Percentiles rank a stretch among this genome's conserved stretches.
Evolutionary conservation across 1,140 invertebrate genomes (phyloP).

Genomic region (Papilio aristodemus): DNA sequence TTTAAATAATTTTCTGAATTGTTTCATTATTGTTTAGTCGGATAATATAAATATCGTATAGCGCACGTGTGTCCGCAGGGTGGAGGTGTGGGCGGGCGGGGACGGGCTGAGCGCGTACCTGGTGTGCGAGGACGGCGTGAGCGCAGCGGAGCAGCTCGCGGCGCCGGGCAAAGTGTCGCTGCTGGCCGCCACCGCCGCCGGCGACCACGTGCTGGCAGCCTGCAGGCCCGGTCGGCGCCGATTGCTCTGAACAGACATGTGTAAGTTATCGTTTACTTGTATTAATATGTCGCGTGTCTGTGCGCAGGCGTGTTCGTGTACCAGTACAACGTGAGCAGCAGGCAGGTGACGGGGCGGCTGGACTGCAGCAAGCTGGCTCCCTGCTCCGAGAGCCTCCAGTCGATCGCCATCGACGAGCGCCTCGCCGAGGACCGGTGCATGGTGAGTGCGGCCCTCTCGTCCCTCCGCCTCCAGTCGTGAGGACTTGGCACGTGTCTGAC

Average conservation of each 20-base stretch:
- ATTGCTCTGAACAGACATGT: background rate
- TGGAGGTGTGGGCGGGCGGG: conserved; percentile 73
- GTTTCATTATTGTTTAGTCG: too few relatives aligned
- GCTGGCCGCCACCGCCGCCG: conserved; percentile 36
- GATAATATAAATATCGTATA: background rate
- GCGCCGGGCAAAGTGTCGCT: conserved; percentile 51
- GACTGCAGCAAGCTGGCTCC: conserved; percentile 96
- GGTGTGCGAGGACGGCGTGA: conserved; percentile 57
- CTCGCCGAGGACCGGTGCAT: conserved; percentile 89
- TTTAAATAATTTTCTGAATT: too few relatives aligned
- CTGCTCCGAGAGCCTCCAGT: conserved; percentile 94
- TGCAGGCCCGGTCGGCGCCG: conserved; percentile 81
- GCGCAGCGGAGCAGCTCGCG: conserved; percentile 43
- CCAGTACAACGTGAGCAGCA: conserved; percentile 89
- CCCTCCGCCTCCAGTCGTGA: too few relatives aligned
- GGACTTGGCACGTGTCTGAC: too few relatives aligned
- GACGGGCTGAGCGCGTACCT: conserved; percentile 58
- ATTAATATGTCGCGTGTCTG: background rate
- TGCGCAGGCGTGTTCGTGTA: conserved; percentile 82
- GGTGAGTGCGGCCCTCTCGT: conserved; percentile 65
- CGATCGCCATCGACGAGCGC: conserved; percentile 94
- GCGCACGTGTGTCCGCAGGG: conserved; percentile 39
- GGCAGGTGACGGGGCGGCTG: conserved; percentile 86
- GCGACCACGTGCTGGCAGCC: conserved; percentile 86
- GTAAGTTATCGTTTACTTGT: background rate